Evolutionary conservation across 2,888 invertebrate genomes (phyloP), one percentile per base, ranked within the genome.

Genomic region (Lucinisca nassula): DNA sequence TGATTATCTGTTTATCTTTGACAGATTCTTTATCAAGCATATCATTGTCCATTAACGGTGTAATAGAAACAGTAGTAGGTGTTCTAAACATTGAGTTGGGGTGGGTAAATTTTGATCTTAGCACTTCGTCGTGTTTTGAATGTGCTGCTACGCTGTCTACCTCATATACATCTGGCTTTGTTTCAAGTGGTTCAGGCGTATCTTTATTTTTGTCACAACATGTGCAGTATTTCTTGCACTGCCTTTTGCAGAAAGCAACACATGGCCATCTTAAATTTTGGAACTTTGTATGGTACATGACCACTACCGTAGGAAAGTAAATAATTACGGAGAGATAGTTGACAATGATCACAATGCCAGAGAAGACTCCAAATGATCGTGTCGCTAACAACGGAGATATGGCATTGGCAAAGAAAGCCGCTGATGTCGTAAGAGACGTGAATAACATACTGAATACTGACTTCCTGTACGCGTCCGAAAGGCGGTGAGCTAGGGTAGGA

Each of bases 351-450:
- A 93, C 85, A 6, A 94, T 81, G n/a, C 92, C 94, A 21, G 95
- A 90, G 75, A 95, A 95, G 0, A 93, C 82, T 0, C 95, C 95
- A 81, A 95, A 95, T 0, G 94, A 93, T 24, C 90, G 77, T 10
- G 94, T 93, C 21, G 93, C 92, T 21, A 95, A 83, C 14, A 95
- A 78, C 1, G 94, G 94, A 0, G 94, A 94, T 49, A 93, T 84
- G 1, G 94, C 91, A 85, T 91, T 94, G 0, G 92, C 91, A 30
- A 94, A 88, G 83, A 95, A 94, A 1, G 94, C 94, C 0, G 90
- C 87, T 38, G 92, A 87, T 10, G 94, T 94, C 10, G 94, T 94
- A 0, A 93, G 74, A 4, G 94, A 94, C 21, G 94, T 94, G 70
- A 93, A 91, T 10, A 94, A 80, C 93, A 94, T 94, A 80, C 93